Conservation (phyloP, 2,888 invertebrate species). For the Ptychoptera albimana region DNA sequence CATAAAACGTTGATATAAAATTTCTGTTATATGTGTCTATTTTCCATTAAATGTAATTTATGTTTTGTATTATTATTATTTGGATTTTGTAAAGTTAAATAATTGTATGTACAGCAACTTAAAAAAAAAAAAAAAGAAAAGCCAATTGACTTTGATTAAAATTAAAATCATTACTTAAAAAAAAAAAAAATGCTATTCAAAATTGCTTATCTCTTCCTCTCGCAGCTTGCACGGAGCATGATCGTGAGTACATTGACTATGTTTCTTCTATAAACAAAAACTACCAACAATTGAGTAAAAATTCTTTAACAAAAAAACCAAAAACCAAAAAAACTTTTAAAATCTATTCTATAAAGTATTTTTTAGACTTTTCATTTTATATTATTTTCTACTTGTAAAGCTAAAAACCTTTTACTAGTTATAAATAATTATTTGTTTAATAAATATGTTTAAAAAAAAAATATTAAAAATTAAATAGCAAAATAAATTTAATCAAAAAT, state of each 20-base stretch:
- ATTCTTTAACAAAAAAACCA: no score
- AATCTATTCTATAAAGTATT: no score
- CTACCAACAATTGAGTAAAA: no score
- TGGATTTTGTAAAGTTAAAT: background rate
- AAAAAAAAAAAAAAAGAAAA: background rate
- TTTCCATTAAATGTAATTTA: background rate
- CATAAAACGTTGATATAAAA: background rate
- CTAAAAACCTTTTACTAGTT: no score
- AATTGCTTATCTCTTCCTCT: constrained; percentile 16
- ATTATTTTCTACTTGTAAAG: no score
- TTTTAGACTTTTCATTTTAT: no score
- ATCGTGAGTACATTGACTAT: constrained; percentile 54
- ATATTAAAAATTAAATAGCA: no score
- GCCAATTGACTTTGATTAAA: background rate
- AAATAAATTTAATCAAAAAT: no score
- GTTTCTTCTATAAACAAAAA: no score
- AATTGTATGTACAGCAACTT: background rate
- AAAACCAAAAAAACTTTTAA: no score
- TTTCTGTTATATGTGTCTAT: background rate
- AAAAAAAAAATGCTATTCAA: constrained; percentile 3
- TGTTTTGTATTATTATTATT: background rate
- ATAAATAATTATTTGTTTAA: no score
- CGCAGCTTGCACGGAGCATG: constrained; percentile 82
- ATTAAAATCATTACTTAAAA: background rate
- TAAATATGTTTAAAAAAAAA: no score